Base-by-base conservation (phyloP, 2,113 vertebrate genomes). In the Macquaria australasica region DNA sequence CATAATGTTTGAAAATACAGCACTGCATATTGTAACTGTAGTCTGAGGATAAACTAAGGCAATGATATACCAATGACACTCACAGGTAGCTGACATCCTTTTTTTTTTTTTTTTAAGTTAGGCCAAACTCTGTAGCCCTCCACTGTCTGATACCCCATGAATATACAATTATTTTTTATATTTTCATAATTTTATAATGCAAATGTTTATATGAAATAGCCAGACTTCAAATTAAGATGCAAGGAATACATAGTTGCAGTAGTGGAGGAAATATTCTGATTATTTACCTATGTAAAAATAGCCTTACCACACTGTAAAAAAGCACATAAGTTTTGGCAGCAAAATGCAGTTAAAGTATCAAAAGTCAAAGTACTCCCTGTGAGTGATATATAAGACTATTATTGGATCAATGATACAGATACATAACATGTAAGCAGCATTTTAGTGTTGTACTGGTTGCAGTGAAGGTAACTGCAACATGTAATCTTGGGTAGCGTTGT, bases 1-100 rank as follows among this genome's bases (percentile, higher is more conserved):
- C 70, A 82, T 83, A 81, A 81, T 73, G 63, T 87, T 67, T 85
- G 56, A 79, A 84, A 77, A 73, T 84, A 69, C 70, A 58, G 41
- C 51, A 31, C 48, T 45, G 75, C 43, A 16, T 87, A 70, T 79
- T 55, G 56, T 39, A 58, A 67, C 41, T 76, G 51, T 48, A 20
- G 28, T 39, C 31, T 58, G n/a, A 68, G 82, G 76, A 71, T 87
- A 73, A 79, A 71, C 28, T 20, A 43, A 63, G 59, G 48, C 80
- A 51, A 78, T 28, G 75, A 82, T 58, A 74, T 8, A 48, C 53
- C 79, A 83, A 20, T 87, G 85, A 73, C 76, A 75, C 25, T 66
- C 73, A 37, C 58, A 73, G 73, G 58, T 23, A 53, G 67, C 50
- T 58, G 45, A 66, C 62, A 45, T 53, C 8, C 8, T 23, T 37